Conservation (phyloP, 2,797 vertebrate species). For the Coilia nasus region DNA sequence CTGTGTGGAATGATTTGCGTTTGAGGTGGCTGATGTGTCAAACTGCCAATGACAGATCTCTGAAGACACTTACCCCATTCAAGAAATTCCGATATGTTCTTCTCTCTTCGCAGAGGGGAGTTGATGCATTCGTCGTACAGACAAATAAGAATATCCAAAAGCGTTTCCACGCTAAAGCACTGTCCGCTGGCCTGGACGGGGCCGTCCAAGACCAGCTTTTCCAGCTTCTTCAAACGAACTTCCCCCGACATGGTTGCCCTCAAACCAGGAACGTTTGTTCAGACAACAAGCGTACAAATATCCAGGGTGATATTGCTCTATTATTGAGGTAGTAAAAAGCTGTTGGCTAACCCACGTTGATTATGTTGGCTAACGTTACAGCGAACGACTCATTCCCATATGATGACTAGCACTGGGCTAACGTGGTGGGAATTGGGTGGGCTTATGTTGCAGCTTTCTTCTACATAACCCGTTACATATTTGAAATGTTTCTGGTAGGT, state of each 20-base stretch:
- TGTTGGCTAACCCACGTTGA: neutral
- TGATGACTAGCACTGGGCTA: neutral
- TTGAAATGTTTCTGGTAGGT: neutral
- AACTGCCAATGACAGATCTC: conserved; percentile 45
- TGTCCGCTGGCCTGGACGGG: conserved; percentile 88
- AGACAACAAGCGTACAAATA: neutral
- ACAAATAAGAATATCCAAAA: conserved; percentile 96
- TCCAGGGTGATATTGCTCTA: conserved; percentile 2
- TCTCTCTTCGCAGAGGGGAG: conserved; percentile 94
- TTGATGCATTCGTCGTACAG: conserved; percentile 98
- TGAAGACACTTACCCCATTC: conserved; percentile 91
- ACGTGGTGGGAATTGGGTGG: neutral
- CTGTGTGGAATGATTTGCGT: neutral
- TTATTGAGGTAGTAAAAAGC: neutral
- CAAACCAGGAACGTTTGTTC: neutral
- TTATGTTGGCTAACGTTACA: conserved; percentile 5
- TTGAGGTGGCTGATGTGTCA: neutral
- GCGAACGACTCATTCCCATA: neutral
- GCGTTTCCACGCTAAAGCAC: conserved; percentile 92
- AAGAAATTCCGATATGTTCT: conserved; percentile 93
- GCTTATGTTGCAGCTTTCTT: neutral
- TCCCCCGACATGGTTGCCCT: conserved; percentile 89
- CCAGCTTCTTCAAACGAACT: conserved; percentile 98
- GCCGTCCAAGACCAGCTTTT: conserved; percentile 94
- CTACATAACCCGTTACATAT: neutral